Evolutionary conservation across 2,113 vertebrate species (phyloP).

Genomic region (Perca schrenkii): DNA sequence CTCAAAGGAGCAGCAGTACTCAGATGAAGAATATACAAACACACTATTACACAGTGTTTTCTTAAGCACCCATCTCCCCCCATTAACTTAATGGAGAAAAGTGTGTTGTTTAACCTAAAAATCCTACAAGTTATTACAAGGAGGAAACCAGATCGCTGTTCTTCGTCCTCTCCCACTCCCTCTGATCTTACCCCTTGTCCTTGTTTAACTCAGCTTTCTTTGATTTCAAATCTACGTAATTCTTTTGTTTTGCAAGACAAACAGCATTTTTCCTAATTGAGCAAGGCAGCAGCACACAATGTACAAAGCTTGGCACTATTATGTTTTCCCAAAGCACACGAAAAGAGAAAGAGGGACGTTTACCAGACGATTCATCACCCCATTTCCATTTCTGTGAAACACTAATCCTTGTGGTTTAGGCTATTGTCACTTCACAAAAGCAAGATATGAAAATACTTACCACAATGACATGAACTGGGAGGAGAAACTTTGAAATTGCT

Average conservation of each 20-base stretch:
- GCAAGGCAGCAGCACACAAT: constrained; percentile 58
- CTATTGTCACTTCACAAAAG: constrained; percentile 64
- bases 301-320: constrained; percentile 62
- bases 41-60: neutral
- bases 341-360: constrained; percentile 56
- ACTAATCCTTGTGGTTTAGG: constrained; percentile 55
- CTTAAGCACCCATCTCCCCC: constrained; percentile 22
- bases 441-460: constrained; percentile 67
- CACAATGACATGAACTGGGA: constrained; percentile 46
- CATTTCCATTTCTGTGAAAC: constrained; percentile 68
- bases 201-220: constrained; percentile 45
- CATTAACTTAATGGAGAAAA: constrained; percentile 25
- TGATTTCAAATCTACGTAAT: constrained; percentile 51
- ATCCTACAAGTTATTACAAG: constrained; percentile 10
- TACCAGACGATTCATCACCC: constrained; percentile 44
- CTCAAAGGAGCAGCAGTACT: constrained; percentile 17
- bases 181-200: constrained; percentile 5
- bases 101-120: neutral
- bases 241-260: constrained; percentile 64
- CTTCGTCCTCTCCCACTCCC: neutral
- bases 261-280: constrained; percentile 58
- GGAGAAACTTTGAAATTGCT: constrained; percentile 34
- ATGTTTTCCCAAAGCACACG: constrained; percentile 49
- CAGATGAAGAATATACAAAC: constrained; percentile 18
- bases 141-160: constrained; percentile 42